These are phyloP conservation scores for Gadus macrocephalus DNA, from an alignment of 2,113 vertebrate genomes.

Conservation along the genomic window DNA sequence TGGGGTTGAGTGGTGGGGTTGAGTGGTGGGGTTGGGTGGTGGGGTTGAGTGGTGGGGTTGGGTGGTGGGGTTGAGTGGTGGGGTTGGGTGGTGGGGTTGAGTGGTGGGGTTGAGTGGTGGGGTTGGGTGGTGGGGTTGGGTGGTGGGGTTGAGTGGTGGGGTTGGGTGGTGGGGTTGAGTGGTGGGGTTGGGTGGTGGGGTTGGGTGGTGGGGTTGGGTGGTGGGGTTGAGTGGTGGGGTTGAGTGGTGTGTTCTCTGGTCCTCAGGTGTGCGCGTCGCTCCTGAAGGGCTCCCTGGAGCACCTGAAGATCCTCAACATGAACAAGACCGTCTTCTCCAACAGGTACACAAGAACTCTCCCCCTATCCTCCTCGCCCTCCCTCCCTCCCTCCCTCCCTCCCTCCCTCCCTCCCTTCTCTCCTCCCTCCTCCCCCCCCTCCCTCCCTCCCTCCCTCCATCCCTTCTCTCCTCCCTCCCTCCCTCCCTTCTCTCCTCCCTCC, in stretches of 20 bases:
- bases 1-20: too few relatives aligned
- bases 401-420: too few relatives aligned
- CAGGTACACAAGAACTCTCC: constrained; percentile 56
- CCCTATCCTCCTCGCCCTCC: not conserved
- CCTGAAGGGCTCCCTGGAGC: constrained; percentile 84
- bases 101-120: not conserved
- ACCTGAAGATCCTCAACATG: constrained; percentile 86
- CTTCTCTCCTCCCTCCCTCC: too few relatives aligned
- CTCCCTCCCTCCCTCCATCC: too few relatives aligned
- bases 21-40: too few relatives aligned
- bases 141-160: too few relatives aligned
- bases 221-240: not conserved
- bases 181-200: not conserved
- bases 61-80: not conserved
- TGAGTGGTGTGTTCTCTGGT: not conserved
- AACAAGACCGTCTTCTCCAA: constrained; percentile 87
- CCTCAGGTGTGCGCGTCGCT: constrained; percentile 86
- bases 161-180: not conserved
- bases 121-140: too few relatives aligned
- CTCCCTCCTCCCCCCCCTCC: too few relatives aligned
- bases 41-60: too few relatives aligned
- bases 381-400: not conserved
- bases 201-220: not conserved
- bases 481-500: too few relatives aligned
- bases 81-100: not conserved